phyloP scores from a whole-genome alignment of 2,113 vertebrate genomes.

The Acrocephalus kingi region DNA sequence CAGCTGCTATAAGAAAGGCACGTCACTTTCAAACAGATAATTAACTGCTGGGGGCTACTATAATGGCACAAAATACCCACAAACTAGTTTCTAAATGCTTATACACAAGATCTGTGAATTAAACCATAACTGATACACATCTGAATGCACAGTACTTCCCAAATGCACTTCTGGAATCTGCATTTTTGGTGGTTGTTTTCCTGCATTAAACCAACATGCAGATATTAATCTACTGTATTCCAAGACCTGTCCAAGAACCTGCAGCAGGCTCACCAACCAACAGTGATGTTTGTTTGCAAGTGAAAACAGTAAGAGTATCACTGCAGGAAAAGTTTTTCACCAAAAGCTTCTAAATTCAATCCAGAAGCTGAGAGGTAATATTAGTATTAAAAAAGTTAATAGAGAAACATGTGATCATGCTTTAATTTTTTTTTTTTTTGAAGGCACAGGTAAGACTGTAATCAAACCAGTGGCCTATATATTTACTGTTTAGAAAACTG shows the following conservation, averaged over 20 bases:
- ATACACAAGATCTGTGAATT: not conserved
- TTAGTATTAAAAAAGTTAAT: not conserved
- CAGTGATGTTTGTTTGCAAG: not conserved
- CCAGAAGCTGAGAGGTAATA: not conserved
- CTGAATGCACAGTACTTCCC: not conserved
- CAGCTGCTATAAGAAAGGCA: not conserved
- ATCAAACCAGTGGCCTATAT: not conserved
- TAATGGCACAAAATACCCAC: rapidly evolving
- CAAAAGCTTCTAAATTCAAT: not conserved
- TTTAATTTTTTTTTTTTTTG: not conserved
- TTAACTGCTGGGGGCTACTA: not conserved
- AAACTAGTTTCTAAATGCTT: not conserved
- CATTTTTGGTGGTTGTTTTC: not conserved
- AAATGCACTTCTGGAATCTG: not conserved
- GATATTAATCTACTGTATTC: not conserved
- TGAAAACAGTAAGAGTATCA: not conserved
- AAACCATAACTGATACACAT: not conserved
- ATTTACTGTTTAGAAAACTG: not conserved
- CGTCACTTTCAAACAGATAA: not conserved
- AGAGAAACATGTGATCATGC: not conserved
- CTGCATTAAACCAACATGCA: not conserved
- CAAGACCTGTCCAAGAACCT: not conserved
- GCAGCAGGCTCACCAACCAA: not conserved
- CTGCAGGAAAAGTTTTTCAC: not conserved
- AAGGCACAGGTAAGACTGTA: not conserved